Base-by-base conservation (phyloP, 1,140 invertebrate species). In the Lerema accius region DNA sequence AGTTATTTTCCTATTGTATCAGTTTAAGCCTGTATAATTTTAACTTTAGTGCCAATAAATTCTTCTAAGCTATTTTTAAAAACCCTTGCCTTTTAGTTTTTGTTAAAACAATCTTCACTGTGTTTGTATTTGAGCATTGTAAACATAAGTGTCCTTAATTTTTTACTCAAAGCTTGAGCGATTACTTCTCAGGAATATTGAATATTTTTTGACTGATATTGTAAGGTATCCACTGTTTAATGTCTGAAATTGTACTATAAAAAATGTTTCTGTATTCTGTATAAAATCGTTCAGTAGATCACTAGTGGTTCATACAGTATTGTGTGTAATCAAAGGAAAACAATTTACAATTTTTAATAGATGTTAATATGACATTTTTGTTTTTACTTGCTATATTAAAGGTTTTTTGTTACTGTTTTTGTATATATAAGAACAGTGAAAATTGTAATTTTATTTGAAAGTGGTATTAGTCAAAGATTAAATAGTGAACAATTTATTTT, bases 11-110 rank as follows among this genome's bases (percentile, higher is more conserved):
- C 59, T 58, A 65, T 65, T 58, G 40, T 67, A 66, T 59, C 61
- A 63, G 53, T 60, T 55, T 46, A 40, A 15, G 46, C 23, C 1
- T 59, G 16, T 59, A 46, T 35, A 46, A 46, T 43, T 46, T 17
- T 46, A 51, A 39, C n/a, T 42, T 51, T 56, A 71, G 63, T 68
- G 63, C 65, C 63, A 74, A 68, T 15, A 26, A 49, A 37, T 42
- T 51, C 13, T 53, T 65, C 42, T 39, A 39, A 50, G 55, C 42
- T 46, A 40, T 26, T 19, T 63, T 32, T 37, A 1, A 11, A 37
- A 37, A 32, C 28, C 28, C 7, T 5, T 56, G 56, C 64, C 56
- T 48, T 48, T 55, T 51, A 45, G 49, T 42, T 56, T 46, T 19
- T 53, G 60, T 16, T 37, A 53, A 23, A 50, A 19, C 14, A 63